phyloP scores from a whole-genome alignment of 1,140 invertebrate species.

The Drosophila lacertosa region DNA sequence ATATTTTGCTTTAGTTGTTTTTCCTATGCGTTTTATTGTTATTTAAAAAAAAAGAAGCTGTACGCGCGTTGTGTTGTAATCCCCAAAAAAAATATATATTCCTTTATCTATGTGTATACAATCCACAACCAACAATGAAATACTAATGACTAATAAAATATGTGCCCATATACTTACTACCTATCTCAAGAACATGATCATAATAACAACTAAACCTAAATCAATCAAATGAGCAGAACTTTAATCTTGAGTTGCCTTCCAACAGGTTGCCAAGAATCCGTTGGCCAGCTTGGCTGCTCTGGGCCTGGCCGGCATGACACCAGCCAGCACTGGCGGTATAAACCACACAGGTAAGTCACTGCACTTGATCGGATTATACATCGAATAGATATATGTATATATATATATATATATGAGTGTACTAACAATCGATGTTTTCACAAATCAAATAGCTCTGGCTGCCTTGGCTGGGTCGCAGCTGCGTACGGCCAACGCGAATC shows the following conservation, averaged over 20 bases:
- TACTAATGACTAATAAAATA: slow-evolving; percentile 14
- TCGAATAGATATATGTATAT: neutral
- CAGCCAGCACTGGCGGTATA: slow-evolving; percentile 91
- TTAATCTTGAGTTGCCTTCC: slow-evolving; percentile 27
- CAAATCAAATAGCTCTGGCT: slow-evolving; percentile 94
- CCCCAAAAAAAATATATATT: slow-evolving; percentile 27
- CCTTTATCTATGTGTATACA: slow-evolving; percentile 10
- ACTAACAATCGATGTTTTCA: slow-evolving; percentile 37
- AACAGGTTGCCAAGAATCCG: slow-evolving; percentile 90
- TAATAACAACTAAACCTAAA: slow-evolving; percentile 12
- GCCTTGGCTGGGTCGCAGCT: slow-evolving; percentile 96
- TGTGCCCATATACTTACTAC: neutral
- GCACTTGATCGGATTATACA: neutral
- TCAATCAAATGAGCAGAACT: slow-evolving; percentile 13
- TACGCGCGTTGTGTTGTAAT: slow-evolving; percentile 73
- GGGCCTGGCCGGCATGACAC: slow-evolving; percentile 92
- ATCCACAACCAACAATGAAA: slow-evolving; percentile 8
- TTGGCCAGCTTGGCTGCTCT: slow-evolving; percentile 93
- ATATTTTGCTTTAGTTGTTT: slow-evolving; percentile 34
- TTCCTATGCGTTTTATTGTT: slow-evolving; percentile 36
- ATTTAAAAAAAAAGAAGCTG: slow-evolving; percentile 67
- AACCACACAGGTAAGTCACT: slow-evolving; percentile 92
- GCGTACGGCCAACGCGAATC: slow-evolving; percentile 90
- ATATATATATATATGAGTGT: neutral
- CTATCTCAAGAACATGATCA: slow-evolving; percentile 29